Evolutionary conservation across 2,113 vertebrate genomes (phyloP).

Genomic region (Heterotilapia buettikoferi): DNA sequence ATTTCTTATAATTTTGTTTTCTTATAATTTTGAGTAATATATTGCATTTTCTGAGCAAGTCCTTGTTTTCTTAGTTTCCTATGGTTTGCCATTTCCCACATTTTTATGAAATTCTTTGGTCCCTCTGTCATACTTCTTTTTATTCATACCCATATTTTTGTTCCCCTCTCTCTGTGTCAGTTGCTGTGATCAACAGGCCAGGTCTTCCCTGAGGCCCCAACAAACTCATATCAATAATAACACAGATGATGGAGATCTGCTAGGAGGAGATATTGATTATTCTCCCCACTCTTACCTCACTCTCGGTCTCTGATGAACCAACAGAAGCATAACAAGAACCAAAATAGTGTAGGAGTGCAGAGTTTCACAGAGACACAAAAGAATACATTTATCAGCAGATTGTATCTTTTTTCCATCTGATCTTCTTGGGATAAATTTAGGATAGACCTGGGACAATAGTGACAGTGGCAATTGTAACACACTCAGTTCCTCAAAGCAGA

Average conservation of each 20-base stretch:
- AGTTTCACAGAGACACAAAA: neutral
- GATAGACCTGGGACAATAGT: neutral
- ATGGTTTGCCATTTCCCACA: neutral
- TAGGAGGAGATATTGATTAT: slow-evolving; percentile 16
- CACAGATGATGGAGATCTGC: slow-evolving; percentile 19
- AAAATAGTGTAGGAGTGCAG: neutral
- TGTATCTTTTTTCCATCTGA: neutral
- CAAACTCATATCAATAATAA: slow-evolving; percentile 22
- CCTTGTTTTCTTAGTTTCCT: neutral
- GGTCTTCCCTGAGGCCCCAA: neutral
- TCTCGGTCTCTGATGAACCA: neutral
- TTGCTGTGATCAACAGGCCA: neutral
- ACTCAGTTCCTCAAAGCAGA: neutral
- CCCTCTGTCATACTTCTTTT: neutral
- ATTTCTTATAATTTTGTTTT: neutral
- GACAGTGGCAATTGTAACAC: neutral
- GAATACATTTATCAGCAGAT: neutral
- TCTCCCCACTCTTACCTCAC: neutral
- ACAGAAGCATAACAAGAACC: neutral
- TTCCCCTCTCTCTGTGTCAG: neutral
- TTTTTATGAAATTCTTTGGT: neutral
- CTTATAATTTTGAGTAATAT: neutral
- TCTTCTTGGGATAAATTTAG: neutral
- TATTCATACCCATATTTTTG: neutral
- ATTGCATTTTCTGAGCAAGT: neutral